Evolutionary conservation across 2,888 invertebrate species (phyloP).

Genomic region (Mesodorylaimus sp.): DNA sequence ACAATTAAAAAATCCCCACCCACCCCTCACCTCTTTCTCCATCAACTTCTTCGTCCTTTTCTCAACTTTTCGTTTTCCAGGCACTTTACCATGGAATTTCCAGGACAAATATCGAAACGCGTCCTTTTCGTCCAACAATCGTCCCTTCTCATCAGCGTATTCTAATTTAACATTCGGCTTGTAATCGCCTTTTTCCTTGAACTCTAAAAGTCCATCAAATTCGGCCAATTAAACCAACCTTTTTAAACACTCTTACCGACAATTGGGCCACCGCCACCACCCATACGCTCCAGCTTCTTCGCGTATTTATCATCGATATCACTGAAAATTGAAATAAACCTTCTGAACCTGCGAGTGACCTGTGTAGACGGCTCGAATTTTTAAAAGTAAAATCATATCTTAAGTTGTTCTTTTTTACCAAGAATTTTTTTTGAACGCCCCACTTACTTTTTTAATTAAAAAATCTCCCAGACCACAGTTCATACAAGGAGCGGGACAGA

Average conservation of each 20-base stretch:
- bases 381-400: no score
- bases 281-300: conserved; percentile 27
- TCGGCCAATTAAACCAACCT: no score
- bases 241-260: no score
- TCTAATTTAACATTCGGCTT: conserved; percentile 62
- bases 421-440: no score
- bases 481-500: no score
- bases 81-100: conserved; percentile 97
- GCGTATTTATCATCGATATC: conserved; percentile 30
- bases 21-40: conserved; percentile 63
- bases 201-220: no score
- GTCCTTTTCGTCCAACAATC: conserved; percentile 76
- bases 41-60: conserved; percentile 82
- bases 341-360: conserved; percentile 11
- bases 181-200: conserved; percentile 25
- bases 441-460: no score
- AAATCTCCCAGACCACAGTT: no score
- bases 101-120: conserved; percentile 88
- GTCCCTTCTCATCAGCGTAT: conserved; percentile 90
- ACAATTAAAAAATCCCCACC: no score
- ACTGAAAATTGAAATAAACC: conserved; percentile 13
- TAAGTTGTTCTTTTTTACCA: no score
- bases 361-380: not conserved
- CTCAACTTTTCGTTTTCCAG: conserved; percentile 92
- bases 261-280: conserved; percentile 21